These are phyloP conservation scores for Porphyrio hochstetteri DNA, from an alignment of 2,113 vertebrate species.

Conservation along the genomic window DNA sequence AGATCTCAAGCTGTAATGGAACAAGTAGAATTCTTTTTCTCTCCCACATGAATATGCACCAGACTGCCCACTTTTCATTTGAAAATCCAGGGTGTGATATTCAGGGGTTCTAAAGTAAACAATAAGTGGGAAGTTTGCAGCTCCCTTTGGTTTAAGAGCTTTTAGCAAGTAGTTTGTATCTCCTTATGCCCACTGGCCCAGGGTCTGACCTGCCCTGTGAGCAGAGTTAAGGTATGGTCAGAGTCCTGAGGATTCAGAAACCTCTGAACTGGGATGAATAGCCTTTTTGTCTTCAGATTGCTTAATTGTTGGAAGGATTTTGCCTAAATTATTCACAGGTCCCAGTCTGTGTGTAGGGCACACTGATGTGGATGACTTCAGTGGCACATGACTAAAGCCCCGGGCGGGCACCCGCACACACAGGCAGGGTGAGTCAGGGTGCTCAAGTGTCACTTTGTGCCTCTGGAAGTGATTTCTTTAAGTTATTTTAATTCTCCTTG, in stretches of 20 bases:
- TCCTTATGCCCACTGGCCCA: background rate
- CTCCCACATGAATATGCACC: background rate
- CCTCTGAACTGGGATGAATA: background rate
- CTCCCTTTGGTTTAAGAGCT: background rate
- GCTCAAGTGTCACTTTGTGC: background rate
- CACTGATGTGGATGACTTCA: background rate
- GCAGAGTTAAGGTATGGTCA: background rate
- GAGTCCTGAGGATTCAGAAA: background rate
- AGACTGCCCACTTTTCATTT: background rate
- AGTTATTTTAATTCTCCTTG: background rate
- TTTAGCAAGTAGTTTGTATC: background rate
- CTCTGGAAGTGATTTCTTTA: background rate
- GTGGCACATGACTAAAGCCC: background rate
- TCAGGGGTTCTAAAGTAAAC: background rate
- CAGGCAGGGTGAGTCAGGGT: too few species aligned
- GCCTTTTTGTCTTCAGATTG: background rate
- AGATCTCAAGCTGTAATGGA: background rate
- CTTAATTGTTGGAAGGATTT: background rate
- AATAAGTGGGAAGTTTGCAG: background rate
- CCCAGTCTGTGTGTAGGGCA: background rate
- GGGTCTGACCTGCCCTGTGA: background rate
- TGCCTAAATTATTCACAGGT: background rate
- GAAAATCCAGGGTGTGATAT: background rate
- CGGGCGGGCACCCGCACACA: fast-evolving
- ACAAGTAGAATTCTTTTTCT: background rate